Conservation (phyloP, 2,888 invertebrate species). For the Xanthia togata region DNA sequence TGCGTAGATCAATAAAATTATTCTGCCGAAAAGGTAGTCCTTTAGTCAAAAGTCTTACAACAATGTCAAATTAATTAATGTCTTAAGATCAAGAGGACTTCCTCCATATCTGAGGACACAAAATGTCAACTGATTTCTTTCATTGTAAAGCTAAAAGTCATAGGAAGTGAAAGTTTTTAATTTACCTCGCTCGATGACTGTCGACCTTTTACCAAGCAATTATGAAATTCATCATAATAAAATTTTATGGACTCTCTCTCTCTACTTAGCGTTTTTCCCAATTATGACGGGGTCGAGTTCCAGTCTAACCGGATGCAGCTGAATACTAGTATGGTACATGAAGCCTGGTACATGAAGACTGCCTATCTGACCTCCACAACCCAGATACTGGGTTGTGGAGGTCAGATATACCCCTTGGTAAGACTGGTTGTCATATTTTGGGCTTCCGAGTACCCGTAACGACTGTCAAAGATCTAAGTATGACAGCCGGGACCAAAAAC, state of each 20-base stretch:
- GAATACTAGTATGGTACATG: neutral
- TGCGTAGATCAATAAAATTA: neutral
- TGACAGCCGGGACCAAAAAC: neutral
- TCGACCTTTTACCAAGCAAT: conserved; percentile 5
- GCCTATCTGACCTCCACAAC: no score
- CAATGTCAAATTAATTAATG: neutral
- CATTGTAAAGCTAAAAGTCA: neutral
- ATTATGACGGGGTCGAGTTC: neutral
- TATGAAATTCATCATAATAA: conserved; percentile 1
- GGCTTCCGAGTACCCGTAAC: neutral
- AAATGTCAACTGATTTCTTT: conserved; percentile 27
- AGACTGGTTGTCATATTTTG: neutral
- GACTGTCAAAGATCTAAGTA: neutral
- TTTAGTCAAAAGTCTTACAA: neutral
- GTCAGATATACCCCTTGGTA: neutral
- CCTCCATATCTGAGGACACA: conserved; percentile 4
- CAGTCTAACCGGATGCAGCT: neutral
- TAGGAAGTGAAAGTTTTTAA: conserved; percentile 36
- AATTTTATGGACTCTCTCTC: neutral
- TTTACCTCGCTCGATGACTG: neutral
- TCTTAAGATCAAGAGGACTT: neutral
- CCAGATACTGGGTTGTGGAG: neutral
- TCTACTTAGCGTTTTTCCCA: neutral
- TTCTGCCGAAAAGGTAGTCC: neutral
- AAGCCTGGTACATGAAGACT: no score